These are phyloP conservation scores for Pammene fasciana DNA, from an alignment of 2,888 invertebrate genomes.

Conservation along the genomic window DNA sequence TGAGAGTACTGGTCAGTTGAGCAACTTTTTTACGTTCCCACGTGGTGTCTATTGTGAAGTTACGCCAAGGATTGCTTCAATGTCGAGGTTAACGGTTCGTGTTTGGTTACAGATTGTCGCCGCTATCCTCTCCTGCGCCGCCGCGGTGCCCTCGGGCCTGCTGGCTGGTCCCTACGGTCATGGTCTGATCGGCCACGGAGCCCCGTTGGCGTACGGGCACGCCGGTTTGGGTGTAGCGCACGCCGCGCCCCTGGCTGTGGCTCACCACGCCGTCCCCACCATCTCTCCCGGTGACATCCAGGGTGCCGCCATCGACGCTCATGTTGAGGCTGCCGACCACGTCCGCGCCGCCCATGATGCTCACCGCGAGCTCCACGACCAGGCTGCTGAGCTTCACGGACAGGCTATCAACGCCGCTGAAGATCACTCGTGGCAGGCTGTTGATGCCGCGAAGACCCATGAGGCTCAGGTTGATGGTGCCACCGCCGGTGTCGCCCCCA, in stretches of 20 bases:
- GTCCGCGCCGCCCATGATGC: conserved; percentile 75
- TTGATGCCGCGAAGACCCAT: conserved; percentile 75
- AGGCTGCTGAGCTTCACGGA: conserved; percentile 74
- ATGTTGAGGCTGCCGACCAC: conserved; percentile 75
- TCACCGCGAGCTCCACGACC: conserved; percentile 75
- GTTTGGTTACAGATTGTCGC: conserved; percentile 80
- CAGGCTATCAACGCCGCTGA: conserved; percentile 78
- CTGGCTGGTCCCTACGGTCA: conserved; percentile 46
- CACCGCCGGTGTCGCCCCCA: conserved; percentile 75
- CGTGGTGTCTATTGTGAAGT: conserved; percentile 13
- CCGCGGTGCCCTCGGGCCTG: conserved; percentile 65
- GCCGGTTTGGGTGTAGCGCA: conserved; percentile 58
- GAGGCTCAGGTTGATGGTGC: conserved; percentile 76
- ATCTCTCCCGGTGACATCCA: conserved; percentile 76
- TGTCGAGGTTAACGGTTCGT: conserved; percentile 41
- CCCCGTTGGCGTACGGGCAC: conserved; percentile 44
- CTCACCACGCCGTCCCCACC: conserved; percentile 65
- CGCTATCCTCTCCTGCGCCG: conserved; percentile 69
- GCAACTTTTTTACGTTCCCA: conserved; percentile 15
- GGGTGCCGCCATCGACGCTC: conserved; percentile 76
- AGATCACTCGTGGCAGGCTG: conserved; percentile 77
- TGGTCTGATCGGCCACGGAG: conserved; percentile 39
- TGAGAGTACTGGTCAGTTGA: conserved; percentile 81
- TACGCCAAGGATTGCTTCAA: conserved; percentile 13
- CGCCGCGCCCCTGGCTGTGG: conserved; percentile 57